Conservation (phyloP, 1,140 invertebrate genomes). For the Leptopilina boulardi region DNA sequence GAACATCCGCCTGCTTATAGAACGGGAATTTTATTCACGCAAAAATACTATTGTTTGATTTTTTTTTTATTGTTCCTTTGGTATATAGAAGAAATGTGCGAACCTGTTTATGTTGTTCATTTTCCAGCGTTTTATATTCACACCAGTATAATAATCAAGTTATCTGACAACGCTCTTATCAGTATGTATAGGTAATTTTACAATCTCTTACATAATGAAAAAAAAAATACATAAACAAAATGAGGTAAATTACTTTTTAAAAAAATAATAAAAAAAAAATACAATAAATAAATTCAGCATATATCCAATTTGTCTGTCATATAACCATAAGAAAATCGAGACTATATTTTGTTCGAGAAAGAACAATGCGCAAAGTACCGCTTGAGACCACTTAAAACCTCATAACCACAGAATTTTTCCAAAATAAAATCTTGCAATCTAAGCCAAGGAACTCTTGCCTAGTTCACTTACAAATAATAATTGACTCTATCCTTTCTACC, state of each 20-base stretch:
- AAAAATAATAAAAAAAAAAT: neutral
- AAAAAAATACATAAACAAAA: slow-evolving; percentile 2
- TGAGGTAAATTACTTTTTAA: neutral
- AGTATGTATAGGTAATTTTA: neutral
- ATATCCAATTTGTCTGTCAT: neutral
- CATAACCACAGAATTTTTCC: neutral
- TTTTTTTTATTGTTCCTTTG: slow-evolving; percentile 48
- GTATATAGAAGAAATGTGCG: slow-evolving; percentile 25
- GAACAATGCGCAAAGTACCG: neutral
- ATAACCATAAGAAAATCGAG: neutral
- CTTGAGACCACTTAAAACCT: neutral
- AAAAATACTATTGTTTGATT: slow-evolving; percentile 42
- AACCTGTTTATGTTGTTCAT: slow-evolving; percentile 4
- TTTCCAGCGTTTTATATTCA: neutral
- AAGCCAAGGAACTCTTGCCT: neutral
- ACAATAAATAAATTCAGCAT: neutral
- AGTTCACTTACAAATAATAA: neutral
- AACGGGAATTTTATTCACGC: slow-evolving; percentile 50
- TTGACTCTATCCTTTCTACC: neutral
- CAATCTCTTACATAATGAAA: neutral
- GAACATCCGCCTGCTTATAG: slow-evolving; percentile 49
- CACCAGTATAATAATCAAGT: neutral
- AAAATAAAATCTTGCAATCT: neutral
- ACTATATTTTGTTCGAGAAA: neutral
- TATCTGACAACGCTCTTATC: neutral